Conservation (phyloP, 2,888 invertebrate genomes). For the Melinaea marsaeus region DNA sequence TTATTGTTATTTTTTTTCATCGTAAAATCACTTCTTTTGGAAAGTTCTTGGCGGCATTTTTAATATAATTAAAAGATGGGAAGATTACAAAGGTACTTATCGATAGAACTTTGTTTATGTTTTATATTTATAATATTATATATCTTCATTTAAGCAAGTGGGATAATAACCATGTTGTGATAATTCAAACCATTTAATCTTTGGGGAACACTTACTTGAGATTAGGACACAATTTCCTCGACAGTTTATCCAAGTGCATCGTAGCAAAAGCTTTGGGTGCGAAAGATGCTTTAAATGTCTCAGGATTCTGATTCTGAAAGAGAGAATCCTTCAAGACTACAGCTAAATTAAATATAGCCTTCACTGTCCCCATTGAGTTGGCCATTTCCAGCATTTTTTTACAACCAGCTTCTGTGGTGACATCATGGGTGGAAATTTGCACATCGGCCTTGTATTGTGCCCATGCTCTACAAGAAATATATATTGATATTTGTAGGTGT, state of each 20-base stretch:
- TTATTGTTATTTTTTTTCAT: no score
- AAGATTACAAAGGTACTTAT: no score
- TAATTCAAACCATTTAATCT: no score
- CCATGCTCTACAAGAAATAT: slow-evolving; percentile 77
- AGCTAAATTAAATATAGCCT: slow-evolving; percentile 93
- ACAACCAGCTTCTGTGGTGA: slow-evolving; percentile 84
- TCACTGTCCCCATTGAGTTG: slow-evolving; percentile 81
- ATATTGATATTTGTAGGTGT: slow-evolving; percentile 5
- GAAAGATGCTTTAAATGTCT: slow-evolving; percentile 82
- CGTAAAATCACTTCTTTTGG: no score
- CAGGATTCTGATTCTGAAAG: slow-evolving; percentile 85
- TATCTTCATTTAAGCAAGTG: no score
- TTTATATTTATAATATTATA: no score
- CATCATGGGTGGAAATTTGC: slow-evolving; percentile 83
- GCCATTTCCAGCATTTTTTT: slow-evolving; percentile 82
- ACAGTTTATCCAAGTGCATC: slow-evolving; percentile 82
- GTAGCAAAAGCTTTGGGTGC: slow-evolving; percentile 91
- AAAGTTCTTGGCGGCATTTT: no score
- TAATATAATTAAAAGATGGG: no score
- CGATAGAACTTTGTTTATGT: no score
- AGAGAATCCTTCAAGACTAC: slow-evolving; percentile 86
- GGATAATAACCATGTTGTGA: no score
- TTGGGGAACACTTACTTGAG: slow-evolving; percentile 49
- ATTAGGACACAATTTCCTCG: slow-evolving; percentile 58
- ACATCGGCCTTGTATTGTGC: slow-evolving; percentile 82